phyloP scores from a whole-genome alignment of 2,888 invertebrate genomes.

The Baccha elongata region DNA sequence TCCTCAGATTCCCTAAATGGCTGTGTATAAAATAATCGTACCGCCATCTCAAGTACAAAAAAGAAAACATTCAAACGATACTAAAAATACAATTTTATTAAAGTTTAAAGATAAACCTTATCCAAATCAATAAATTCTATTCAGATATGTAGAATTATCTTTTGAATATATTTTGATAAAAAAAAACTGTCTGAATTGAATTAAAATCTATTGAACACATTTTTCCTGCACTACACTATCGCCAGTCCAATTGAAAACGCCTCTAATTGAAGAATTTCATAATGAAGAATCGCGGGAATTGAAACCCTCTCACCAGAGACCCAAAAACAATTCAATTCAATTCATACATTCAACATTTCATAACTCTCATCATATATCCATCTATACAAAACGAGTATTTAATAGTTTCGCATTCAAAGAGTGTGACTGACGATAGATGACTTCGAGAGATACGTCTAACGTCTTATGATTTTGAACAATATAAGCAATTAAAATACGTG shows the following conservation, averaged over 20 bases:
- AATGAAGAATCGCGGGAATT: constrained; percentile 38
- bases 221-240: background rate
- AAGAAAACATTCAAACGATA: too few species aligned
- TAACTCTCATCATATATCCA: background rate
- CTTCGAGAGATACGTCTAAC: background rate
- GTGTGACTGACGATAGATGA: constrained; percentile 21
- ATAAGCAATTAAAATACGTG: constrained; percentile 73
- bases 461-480: constrained; percentile 62
- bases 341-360: constrained; percentile 16
- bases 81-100: too few species aligned
- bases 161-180: too few species aligned
- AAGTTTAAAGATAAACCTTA: too few species aligned
- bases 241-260: constrained; percentile 34
- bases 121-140: too few species aligned
- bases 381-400: background rate
- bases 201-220: constrained; percentile 24
- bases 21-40: too few species aligned
- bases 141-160: too few species aligned
- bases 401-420: constrained; percentile 39
- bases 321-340: constrained; percentile 26
- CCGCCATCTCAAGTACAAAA: too few species aligned
- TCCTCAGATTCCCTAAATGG: too few species aligned
- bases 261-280: constrained; percentile 52
- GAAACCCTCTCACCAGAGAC: constrained; percentile 21
- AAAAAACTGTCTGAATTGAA: constrained; percentile 25